Percentiles rank a stretch among this genome's conserved stretches.
phyloP scores from a whole-genome alignment of 2,113 vertebrate genomes.

The Narcine bancroftii region DNA sequence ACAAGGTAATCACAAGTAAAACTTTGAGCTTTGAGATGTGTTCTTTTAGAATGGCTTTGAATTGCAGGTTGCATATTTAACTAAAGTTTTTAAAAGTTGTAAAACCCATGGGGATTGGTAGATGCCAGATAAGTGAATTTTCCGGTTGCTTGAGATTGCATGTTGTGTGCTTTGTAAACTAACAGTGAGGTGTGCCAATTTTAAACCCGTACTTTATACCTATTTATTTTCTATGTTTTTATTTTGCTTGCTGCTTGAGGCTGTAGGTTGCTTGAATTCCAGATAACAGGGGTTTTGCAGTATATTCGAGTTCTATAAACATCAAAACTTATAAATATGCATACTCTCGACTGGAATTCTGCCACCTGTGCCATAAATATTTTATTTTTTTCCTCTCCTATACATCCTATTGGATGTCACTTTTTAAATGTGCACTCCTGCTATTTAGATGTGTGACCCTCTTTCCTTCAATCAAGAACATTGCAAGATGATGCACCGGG shows the following conservation, averaged over 20 bases:
- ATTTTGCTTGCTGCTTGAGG: too few relatives aligned
- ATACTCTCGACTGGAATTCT: not conserved
- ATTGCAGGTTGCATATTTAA: not conserved
- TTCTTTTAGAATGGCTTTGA: not conserved
- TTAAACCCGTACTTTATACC: too few relatives aligned
- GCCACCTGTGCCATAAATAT: not conserved
- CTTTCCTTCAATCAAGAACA: not conserved
- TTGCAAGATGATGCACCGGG: not conserved
- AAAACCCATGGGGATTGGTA: not conserved
- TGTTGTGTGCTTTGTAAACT: too few relatives aligned
- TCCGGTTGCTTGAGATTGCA: too few relatives aligned
- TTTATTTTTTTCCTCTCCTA: not conserved
- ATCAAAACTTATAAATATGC: not conserved
- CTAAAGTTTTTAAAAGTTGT: not conserved
- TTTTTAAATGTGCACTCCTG: not conserved
- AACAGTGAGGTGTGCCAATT: too few relatives aligned
- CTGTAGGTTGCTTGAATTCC: too few relatives aligned
- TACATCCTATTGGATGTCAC: not conserved
- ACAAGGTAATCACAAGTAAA: conserved; percentile 27
- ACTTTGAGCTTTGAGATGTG: too few relatives aligned
- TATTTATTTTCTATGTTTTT: too few relatives aligned
- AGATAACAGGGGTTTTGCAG: too few relatives aligned
- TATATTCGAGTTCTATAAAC: not conserved
- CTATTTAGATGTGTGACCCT: not conserved
- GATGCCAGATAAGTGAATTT: too few relatives aligned